Evolutionary conservation across 1,140 invertebrate species (phyloP).

Genomic region (Procambarus virginalis): DNA sequence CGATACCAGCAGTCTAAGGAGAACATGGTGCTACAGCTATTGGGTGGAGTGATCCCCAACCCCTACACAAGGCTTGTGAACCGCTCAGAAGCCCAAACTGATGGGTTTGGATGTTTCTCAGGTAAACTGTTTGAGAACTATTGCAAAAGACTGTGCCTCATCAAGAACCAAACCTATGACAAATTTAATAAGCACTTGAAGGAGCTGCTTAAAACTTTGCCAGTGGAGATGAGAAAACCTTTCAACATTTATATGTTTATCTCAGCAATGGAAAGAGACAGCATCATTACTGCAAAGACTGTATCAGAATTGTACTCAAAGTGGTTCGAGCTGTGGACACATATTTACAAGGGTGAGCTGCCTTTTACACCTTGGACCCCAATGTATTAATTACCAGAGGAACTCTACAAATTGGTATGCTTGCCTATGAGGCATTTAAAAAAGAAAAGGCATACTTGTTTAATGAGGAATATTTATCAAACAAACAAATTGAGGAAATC

Average conservation of each 20-base stretch:
- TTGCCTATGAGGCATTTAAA: conserved; percentile 9
- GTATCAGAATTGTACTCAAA: conserved; percentile 33
- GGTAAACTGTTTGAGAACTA: conserved; percentile 26
- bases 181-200: not conserved
- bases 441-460: not conserved
- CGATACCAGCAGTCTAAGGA: not conserved
- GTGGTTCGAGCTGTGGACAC: conserved; percentile 7
- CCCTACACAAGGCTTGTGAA: not conserved
- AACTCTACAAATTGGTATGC: not conserved
- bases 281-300: conserved; percentile 21
- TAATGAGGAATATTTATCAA: not conserved
- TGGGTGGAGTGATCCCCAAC: conserved; percentile 20
- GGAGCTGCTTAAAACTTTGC: conserved; percentile 1
- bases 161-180: not conserved
- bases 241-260: conserved; percentile 42
- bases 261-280: not conserved
- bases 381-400: not conserved
- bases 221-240: conserved; percentile 47
- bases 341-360: conserved; percentile 16
- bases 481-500: not conserved
- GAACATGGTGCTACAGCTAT: conserved; percentile 37
- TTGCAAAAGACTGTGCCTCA: conserved; percentile 15
- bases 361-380: not conserved
- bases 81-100: not conserved
- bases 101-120: conserved; percentile 31